Percentiles rank a stretch among this genome's conserved stretches.
Evolutionary conservation across 2,797 vertebrate genomes (phyloP).

Genomic region (Pyrrhura leucotis): DNA sequence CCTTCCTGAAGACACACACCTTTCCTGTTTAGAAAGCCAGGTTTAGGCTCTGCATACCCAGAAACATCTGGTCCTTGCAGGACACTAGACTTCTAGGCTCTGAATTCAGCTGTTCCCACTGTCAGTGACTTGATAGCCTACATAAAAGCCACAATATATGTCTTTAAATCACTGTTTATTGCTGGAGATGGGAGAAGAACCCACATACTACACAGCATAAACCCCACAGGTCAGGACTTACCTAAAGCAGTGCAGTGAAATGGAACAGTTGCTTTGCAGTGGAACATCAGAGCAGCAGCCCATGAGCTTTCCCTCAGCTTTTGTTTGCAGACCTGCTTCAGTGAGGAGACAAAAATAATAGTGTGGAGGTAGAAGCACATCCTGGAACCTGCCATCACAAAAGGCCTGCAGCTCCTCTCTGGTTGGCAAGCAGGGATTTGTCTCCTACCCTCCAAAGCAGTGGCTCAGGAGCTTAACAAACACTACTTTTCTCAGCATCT

Average conservation of each 20-base stretch:
- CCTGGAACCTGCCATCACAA: background rate
- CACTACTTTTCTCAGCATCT: background rate
- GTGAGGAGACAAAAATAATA: background rate
- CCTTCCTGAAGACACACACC: accelerated
- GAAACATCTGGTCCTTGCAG: background rate
- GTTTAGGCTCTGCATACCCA: background rate
- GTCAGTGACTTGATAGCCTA: background rate
- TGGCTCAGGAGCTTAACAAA: background rate
- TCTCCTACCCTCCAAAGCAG: background rate
- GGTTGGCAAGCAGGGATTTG: background rate
- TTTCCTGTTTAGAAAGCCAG: background rate
- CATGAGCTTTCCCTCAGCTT: background rate
- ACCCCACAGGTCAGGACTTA: background rate
- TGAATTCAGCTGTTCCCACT: background rate
- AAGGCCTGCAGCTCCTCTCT: background rate
- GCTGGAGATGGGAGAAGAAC: background rate
- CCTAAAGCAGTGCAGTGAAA: background rate
- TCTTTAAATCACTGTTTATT: background rate
- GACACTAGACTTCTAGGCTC: background rate
- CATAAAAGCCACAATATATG: background rate
- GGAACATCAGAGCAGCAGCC: background rate
- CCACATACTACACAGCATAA: background rate
- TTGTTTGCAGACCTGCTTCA: background rate
- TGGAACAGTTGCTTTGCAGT: background rate
- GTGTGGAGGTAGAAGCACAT: background rate